These are phyloP conservation scores for Phalacrocorax pelagicus DNA, from an alignment of 2,113 vertebrate genomes.

Conservation along the genomic window DNA sequence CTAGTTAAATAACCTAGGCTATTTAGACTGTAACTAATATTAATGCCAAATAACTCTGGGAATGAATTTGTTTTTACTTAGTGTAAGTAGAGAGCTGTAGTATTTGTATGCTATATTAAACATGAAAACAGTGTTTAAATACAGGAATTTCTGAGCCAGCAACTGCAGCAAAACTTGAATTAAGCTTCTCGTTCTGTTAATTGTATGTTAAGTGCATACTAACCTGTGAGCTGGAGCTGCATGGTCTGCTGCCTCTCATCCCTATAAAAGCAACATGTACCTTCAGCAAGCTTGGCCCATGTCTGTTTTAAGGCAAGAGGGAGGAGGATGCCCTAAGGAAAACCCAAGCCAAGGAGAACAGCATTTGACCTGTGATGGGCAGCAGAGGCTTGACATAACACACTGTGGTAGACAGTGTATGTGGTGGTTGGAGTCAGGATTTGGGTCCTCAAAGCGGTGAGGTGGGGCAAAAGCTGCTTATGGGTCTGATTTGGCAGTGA, in stretches of 20 bases:
- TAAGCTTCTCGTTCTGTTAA: not conserved
- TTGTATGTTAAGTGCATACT: not conserved
- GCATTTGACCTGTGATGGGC: not conserved
- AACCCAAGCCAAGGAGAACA: not conserved
- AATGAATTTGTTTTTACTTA: not conserved
- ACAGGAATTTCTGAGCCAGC: not conserved
- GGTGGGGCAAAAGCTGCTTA: not conserved
- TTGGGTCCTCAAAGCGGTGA: not conserved
- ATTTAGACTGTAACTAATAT: not conserved
- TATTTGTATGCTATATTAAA: not conserved
- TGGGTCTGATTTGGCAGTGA: not conserved
- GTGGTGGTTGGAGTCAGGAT: not conserved
- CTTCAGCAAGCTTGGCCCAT: not conserved
- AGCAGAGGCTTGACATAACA: not conserved
- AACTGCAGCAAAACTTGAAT: not conserved
- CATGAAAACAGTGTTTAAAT: not conserved
- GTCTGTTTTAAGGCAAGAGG: not conserved
- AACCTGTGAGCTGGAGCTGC: not conserved
- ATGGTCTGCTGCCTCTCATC: not conserved
- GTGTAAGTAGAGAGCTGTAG: not conserved
- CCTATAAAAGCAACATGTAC: not conserved
- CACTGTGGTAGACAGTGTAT: fast-evolving
- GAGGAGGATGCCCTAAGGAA: not conserved
- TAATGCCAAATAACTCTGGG: not conserved
- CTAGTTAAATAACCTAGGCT: not conserved